Evolutionary conservation across 2,888 invertebrate species (phyloP).

Genomic region (Sylvicola fuscatus): DNA sequence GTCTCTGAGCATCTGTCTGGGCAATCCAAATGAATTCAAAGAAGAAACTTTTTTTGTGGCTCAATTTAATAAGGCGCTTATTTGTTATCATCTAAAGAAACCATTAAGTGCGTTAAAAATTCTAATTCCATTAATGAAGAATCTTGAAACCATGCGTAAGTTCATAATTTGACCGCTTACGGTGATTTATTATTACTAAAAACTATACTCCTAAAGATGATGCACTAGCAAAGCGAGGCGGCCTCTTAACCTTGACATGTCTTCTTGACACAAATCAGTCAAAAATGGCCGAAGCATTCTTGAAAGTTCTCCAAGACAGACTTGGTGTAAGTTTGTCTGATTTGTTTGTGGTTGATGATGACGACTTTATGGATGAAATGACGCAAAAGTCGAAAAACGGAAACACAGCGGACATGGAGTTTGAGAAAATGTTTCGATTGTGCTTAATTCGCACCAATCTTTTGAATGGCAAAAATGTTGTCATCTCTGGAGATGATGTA

Average conservation of each 20-base stretch:
- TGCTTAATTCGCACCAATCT: conserved; percentile 18
- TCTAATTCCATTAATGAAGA: conserved; percentile 14
- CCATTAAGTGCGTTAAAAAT: conserved; percentile 18
- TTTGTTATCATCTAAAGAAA: conserved; percentile 22
- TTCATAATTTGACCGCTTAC: too few species aligned
- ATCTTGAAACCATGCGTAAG: conserved; percentile 12
- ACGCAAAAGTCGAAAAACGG: conserved; percentile 2
- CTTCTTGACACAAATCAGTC: conserved; percentile 21
- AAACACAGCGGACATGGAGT: conserved; percentile 8
- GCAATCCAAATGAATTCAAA: neutral
- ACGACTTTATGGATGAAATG: conserved; percentile 3
- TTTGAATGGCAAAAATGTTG: conserved; percentile 17
- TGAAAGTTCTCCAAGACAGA: conserved; percentile 18
- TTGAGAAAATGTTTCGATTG: conserved; percentile 16
- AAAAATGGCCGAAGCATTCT: conserved; percentile 18
- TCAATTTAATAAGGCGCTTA: conserved; percentile 17
- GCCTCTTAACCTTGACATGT: conserved; percentile 18
- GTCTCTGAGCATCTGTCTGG: conserved; percentile 22
- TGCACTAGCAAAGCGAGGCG: conserved; percentile 16
- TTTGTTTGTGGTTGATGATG: conserved; percentile 9
- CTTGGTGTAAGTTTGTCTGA: conserved; percentile 10
- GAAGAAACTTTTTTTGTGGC: conserved; percentile 5
- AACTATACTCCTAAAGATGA: conserved; percentile 5
- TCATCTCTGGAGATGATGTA: conserved; percentile 20
- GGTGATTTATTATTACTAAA: neutral